A percentile compares a stretch with the other conserved stretches of the same genome.
Evolutionary conservation across 1,140 invertebrate genomes (phyloP).

Genomic region (Lucilia sericata): DNA sequence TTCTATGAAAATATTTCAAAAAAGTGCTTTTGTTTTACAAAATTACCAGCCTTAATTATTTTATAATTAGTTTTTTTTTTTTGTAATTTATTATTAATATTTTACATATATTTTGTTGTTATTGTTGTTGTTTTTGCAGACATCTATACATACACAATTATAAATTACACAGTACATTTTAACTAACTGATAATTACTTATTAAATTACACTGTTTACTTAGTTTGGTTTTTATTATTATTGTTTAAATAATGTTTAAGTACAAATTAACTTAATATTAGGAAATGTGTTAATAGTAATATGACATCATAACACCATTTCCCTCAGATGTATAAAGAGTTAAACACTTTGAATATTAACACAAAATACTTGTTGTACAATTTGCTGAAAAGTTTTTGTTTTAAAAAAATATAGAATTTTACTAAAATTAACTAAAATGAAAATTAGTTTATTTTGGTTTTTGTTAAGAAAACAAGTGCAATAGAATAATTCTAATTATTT

Average conservation of each 20-base stretch:
- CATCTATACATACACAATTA: slow-evolving; percentile 32
- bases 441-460: background rate
- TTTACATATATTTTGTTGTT: slow-evolving; percentile 8
- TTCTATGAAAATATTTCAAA: too few relatives aligned
- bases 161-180: slow-evolving; percentile 38
- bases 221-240: background rate
- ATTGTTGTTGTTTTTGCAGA: slow-evolving; percentile 11
- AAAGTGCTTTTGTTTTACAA: too few relatives aligned
- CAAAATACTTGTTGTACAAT: too few relatives aligned
- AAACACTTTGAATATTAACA: too few relatives aligned
- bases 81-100: slow-evolving; percentile 9
- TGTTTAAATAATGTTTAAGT: background rate
- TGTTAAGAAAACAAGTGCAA: background rate
- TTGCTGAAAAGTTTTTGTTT: too few relatives aligned
- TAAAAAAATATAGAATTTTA: background rate
- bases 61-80: background rate
- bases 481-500: background rate
- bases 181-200: slow-evolving; percentile 22
- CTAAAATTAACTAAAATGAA: background rate
- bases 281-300: too few relatives aligned
- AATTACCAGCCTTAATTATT: too few relatives aligned
- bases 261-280: background rate
- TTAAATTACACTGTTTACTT: too few relatives aligned
- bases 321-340: too few relatives aligned
- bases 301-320: too few relatives aligned